phyloP scores from a whole-genome alignment of 2,113 vertebrate species.

The Ornithorhynchus anatinus region DNA sequence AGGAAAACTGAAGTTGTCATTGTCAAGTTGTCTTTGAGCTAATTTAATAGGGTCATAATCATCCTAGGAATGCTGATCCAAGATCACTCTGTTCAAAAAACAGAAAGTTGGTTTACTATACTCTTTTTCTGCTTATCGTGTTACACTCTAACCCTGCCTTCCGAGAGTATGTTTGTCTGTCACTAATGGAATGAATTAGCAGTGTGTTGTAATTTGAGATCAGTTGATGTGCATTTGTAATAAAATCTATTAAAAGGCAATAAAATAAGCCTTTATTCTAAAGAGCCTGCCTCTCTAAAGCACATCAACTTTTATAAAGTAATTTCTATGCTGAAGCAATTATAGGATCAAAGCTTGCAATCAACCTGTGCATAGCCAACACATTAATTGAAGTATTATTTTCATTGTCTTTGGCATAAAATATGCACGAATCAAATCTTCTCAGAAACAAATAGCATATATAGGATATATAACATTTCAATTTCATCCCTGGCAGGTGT shows the following conservation, averaged over 20 bases:
- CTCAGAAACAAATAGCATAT: not conserved
- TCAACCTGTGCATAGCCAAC: not conserved
- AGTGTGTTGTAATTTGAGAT: constrained; percentile 1
- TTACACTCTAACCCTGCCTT: not conserved
- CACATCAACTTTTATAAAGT: not conserved
- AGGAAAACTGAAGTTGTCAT: too few species aligned
- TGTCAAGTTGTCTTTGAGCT: too few species aligned
- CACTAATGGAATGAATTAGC: constrained; percentile 13
- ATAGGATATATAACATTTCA: not conserved
- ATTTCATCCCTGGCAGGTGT: not conserved
- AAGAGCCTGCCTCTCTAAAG: constrained; percentile 6
- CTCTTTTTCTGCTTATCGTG: not conserved
- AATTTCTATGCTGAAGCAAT: not conserved
- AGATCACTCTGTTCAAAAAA: constrained; percentile 48
- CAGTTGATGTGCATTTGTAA: not conserved
- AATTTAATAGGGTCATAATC: constrained; percentile 17
- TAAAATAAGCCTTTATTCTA: constrained; percentile 15
- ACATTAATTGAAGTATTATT: not conserved
- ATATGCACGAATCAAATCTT: not conserved
- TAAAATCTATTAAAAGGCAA: constrained; percentile 13
- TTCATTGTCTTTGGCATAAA: not conserved
- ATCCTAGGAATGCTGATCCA: constrained; percentile 10
- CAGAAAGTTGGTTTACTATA: constrained; percentile 18
- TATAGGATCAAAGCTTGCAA: not conserved
- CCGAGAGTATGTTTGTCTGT: constrained; percentile 4